Evolutionary conservation across 2,888 invertebrate genomes (phyloP).

Genomic region (Gandaritis pyraliata): DNA sequence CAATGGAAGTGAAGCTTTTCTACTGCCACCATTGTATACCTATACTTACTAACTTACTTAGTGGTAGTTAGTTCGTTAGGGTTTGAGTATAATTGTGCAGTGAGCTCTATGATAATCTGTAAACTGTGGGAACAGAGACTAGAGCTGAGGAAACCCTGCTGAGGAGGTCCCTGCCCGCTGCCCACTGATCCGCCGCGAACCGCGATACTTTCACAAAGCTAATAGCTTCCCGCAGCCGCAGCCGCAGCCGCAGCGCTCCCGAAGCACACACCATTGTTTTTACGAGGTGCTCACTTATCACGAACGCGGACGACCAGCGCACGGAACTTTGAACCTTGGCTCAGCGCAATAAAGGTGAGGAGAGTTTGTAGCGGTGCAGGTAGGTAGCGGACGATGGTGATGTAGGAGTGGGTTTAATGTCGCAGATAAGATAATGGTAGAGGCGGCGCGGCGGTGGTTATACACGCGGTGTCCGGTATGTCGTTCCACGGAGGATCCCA

Average conservation of each 20-base stretch:
- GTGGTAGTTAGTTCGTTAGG: neutral
- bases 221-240: slow-evolving; percentile 31
- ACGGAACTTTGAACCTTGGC: slow-evolving; percentile 17
- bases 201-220: no score
- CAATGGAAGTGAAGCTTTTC: no score
- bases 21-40: no score
- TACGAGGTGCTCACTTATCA: slow-evolving; percentile 45
- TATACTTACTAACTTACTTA: no score
- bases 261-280: slow-evolving; percentile 51
- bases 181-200: slow-evolving; percentile 37
- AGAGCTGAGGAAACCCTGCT: neutral
- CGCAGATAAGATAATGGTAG: slow-evolving; percentile 60
- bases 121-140: slow-evolving; percentile 15
- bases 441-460: slow-evolving; percentile 43
- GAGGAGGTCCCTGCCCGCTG: slow-evolving; percentile 14
- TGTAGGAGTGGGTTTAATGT: slow-evolving; percentile 59
- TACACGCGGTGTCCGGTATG: slow-evolving; percentile 33
- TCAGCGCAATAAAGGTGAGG: slow-evolving; percentile 1
- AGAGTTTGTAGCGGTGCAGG: neutral
- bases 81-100: neutral
- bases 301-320: neutral
- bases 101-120: neutral
- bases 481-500: slow-evolving; percentile 22
- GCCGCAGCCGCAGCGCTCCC: slow-evolving; percentile 47
- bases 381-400: slow-evolving; percentile 35